phyloP scores from a whole-genome alignment of 2,797 vertebrate species.

The Avahi laniger region DNA sequence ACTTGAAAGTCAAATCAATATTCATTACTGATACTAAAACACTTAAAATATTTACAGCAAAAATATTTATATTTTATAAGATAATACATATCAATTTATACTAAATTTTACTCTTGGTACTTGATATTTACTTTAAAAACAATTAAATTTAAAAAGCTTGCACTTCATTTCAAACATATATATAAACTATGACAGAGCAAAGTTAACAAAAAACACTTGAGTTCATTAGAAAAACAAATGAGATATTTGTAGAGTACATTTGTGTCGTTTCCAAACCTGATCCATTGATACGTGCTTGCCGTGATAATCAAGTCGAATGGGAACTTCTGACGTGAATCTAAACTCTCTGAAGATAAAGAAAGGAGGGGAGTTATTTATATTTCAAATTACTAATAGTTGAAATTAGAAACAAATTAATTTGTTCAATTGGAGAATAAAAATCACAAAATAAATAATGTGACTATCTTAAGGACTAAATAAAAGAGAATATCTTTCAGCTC shows the following conservation, averaged over 20 bases:
- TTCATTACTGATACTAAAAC: slow-evolving; percentile 9
- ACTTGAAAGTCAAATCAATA: not conserved
- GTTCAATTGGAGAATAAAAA: slow-evolving; percentile 28
- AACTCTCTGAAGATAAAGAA: slow-evolving; percentile 91
- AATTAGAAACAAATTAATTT: not conserved
- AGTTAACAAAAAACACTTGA: not conserved
- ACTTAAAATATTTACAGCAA: slow-evolving; percentile 31
- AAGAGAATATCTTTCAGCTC: not conserved
- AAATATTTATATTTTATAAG: not conserved
- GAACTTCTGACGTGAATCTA: slow-evolving; percentile 98
- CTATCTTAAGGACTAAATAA: not conserved
- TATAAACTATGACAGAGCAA: not conserved
- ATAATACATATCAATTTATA: not conserved
- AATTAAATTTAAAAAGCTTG: slow-evolving; percentile 17
- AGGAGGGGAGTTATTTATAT: not conserved
- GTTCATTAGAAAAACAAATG: not conserved
- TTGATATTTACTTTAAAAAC: slow-evolving; percentile 63
- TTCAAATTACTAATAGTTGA: not conserved
- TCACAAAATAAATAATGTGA: not conserved
- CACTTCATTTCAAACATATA: not conserved
- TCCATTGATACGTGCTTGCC: slow-evolving; percentile 98
- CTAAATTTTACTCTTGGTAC: not conserved
- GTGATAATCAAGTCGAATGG: slow-evolving; percentile 97
- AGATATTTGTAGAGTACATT: not conserved
- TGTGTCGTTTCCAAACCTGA: slow-evolving; percentile 88